Percentiles rank a stretch among this genome's conserved stretches.
Conservation (phyloP, 2,888 invertebrate species). For the Allolobophora icterica region DNA sequence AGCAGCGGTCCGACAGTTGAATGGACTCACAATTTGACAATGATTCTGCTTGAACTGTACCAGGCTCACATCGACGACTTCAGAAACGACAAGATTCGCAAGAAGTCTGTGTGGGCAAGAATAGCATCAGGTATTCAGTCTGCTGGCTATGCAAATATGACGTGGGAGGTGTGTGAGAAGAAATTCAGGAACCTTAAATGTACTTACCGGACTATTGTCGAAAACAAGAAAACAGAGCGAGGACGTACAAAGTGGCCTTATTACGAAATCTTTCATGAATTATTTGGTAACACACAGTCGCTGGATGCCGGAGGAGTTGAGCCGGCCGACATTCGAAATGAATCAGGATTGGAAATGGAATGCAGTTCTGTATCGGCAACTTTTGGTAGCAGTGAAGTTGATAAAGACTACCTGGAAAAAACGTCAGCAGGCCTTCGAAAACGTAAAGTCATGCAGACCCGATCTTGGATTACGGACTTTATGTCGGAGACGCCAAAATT, state of each 20-base stretch:
- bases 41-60: constrained; percentile 21
- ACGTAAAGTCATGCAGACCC: not conserved
- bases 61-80: constrained; percentile 12
- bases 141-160: constrained; percentile 20
- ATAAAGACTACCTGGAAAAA: not conserved
- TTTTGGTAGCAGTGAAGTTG: not conserved
- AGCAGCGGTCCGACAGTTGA: not conserved
- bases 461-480: constrained; percentile 1
- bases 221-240: not conserved
- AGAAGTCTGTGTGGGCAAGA: constrained; percentile 20
- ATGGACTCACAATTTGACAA: constrained; percentile 27
- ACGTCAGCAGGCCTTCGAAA: not conserved
- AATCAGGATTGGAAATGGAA: constrained; percentile 18
- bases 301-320: not conserved
- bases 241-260: constrained; percentile 24
- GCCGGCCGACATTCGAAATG: not conserved
- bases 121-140: constrained; percentile 26
- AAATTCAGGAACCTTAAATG: constrained; percentile 24
- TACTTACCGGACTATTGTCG: constrained; percentile 22
- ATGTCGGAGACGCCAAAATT: not conserved
- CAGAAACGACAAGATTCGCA: not conserved
- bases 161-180: constrained; percentile 26
- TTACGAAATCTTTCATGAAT: constrained; percentile 24
- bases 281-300: not conserved
- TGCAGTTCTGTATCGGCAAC: constrained; percentile 11